A percentile compares a stretch with the other conserved stretches of the same genome.
These are phyloP conservation scores for Podarcis muralis DNA, from an alignment of 2,113 vertebrate species.

Conservation along the genomic window DNA sequence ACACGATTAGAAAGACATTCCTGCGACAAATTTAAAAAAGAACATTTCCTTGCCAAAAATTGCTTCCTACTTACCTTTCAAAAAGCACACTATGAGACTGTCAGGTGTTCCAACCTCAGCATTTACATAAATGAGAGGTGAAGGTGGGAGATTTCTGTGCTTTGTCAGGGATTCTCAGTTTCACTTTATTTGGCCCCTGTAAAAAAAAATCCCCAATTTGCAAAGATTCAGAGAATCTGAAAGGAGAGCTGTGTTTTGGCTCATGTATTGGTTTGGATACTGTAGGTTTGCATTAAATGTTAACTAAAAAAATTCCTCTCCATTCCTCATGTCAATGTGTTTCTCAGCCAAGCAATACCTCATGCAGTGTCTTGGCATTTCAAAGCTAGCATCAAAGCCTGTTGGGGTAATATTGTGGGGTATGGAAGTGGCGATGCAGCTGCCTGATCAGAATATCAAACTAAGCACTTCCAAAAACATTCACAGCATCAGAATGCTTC, in stretches of 20 bases:
- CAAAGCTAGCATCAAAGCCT: background rate
- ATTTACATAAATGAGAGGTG: background rate
- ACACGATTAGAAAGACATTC: background rate
- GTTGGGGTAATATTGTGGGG: background rate
- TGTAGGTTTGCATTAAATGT: too few species aligned
- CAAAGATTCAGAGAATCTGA: too few species aligned
- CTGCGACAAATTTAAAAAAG: background rate
- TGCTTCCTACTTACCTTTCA: background rate
- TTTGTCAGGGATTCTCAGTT: background rate
- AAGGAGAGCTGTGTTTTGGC: too few species aligned
- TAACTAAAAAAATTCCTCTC: too few species aligned
- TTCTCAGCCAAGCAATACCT: background rate
- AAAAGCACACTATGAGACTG: background rate
- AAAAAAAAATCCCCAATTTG: background rate
- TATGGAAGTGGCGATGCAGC: background rate
- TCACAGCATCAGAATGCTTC: background rate
- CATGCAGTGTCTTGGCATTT: background rate
- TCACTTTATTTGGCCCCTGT: background rate
- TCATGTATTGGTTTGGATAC: too few species aligned
- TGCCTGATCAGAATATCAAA: background rate
- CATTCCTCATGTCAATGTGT: background rate
- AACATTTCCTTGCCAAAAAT: conserved; percentile 7
- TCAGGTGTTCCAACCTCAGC: background rate
- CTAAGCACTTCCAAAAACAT: background rate
- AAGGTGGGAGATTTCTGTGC: background rate